Evolutionary conservation across 2,888 invertebrate genomes (phyloP).

Genomic region (Pasiphila rectangulata): DNA sequence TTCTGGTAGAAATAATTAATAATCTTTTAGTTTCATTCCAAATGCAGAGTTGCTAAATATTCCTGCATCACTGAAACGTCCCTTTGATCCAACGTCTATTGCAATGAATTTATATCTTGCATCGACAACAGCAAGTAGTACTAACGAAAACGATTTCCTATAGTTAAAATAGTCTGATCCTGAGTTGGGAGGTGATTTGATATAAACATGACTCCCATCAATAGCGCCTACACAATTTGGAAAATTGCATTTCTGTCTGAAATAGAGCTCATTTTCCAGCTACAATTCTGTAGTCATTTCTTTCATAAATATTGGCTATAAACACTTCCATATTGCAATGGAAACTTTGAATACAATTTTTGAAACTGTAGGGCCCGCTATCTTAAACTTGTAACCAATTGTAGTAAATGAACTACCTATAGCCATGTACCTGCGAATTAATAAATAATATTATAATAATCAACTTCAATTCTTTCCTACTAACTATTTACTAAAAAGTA

Average conservation of each 20-base stretch:
- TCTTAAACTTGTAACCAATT: constrained; percentile 10
- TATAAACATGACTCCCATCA: constrained; percentile 2
- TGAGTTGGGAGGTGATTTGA: constrained; percentile 10
- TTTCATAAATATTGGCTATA: constrained; percentile 13
- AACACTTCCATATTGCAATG: constrained; percentile 8
- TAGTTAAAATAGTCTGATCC: constrained; percentile 25
- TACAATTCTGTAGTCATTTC: constrained; percentile 10
- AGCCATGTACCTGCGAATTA: constrained; percentile 16
- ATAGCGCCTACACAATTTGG: constrained; percentile 5
- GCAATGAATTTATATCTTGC: constrained; percentile 17
- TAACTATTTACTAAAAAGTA: constrained; percentile 10
- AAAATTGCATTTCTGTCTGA: constrained; percentile 11
- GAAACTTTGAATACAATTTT: constrained; percentile 16
- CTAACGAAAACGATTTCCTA: constrained; percentile 20
- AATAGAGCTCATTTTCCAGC: constrained; percentile 9
- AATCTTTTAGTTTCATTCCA: constrained; percentile 17
- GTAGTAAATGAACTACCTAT: constrained; percentile 5
- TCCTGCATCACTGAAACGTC: constrained; percentile 26
- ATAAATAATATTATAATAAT: constrained; percentile 19
- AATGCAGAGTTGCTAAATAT: constrained; percentile 22
- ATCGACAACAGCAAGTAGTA: constrained; percentile 23
- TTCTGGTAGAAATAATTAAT: constrained; percentile 21
- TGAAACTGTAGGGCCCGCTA: constrained; percentile 10
- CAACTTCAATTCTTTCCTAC: constrained; percentile 16
- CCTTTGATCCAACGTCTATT: constrained; percentile 28